Base-by-base conservation (phyloP, 2,888 invertebrate species). In the Drosophila vallismaia region DNA sequence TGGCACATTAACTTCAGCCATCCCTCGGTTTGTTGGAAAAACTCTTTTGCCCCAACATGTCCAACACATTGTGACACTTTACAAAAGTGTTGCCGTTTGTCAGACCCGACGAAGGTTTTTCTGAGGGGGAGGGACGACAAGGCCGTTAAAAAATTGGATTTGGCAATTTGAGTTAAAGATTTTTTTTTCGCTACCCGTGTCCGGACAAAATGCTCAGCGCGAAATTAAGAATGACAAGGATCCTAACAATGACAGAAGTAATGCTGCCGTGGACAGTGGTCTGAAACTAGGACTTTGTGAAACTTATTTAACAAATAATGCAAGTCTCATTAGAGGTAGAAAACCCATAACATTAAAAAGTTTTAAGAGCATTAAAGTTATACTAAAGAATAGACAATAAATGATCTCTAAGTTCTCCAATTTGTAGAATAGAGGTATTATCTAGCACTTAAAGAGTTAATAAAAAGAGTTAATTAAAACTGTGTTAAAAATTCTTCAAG, bases 151-250 rank as follows among this genome's bases (percentile, higher is more conserved):
- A 79, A 86, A 84, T 75, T 78, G 79, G 68, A 68, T 77, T 79
- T 69, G 75, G 52, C 80, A 79, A 79, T 83, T 85, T 74, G 64
- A 77, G 77, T 71, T 76, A 46, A 75, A 77, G 83, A 78, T 78
- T 76, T 75, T 74, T 71, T 75, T 53, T 19, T 56, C 56, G 63
- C 68, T 66, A 53, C 55, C 53, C 51, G 48, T 66, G 66, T 42
- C 63, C 71, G 72, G 24, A 46, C 53, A 24, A 33, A 42, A 60
- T 48, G 45, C 57, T 54, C 33, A 44, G 60, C 54, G 24, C 53
- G 48, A 75, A 82, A 86, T 86, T 76, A 85, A 86, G 80, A 86
- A 74, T 84, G 86, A 85, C 86, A 82, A 76, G 77, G 67, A 74
- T 67, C 70, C 69, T 75, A 71, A 71, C 58, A 57, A 58, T 40